Evolutionary conservation across 2,113 vertebrate species (phyloP), one percentile per base, ranked within the genome.

Genomic region (Pelobates fuscus): DNA sequence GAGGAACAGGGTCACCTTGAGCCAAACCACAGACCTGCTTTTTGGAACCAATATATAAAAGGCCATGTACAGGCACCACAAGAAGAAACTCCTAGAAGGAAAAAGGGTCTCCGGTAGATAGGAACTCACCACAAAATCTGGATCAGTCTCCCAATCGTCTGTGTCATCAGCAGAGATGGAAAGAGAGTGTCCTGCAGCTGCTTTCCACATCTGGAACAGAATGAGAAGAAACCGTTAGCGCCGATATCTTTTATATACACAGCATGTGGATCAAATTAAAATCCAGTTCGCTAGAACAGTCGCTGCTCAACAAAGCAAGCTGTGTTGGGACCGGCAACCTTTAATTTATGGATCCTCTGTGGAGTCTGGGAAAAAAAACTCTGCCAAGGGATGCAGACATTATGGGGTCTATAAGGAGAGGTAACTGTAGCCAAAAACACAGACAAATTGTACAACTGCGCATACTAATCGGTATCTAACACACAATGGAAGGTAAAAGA

Each of bases 71-170:
- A 18, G 44, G 10, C 44, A 49, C 17, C 3, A 1, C 12, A 49
- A 14, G 10, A 37, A 1, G 5, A 37, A 37, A 37, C 32, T 37
- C 32, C 32, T 37, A 37, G 32, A 37, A 15, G 15, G 32, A 46
- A 17, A 5, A 46, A 17, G 44, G 44, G 44, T 49, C 12, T 5
- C 15, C 44, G 4, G 17, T 5, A 15, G 12, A 15, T 4, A 49
- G 17, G 3, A 49, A 29, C 84, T 0, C 83, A 99, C 97, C 95
- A 95, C 97, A 72, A 99, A 99, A 79, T 99, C 96, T 0, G 97
- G 96, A 83, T 99, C 97, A 0, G 97, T 99, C 83, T 99, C 97
- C 97, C 97, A 99, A 88, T 98, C 96, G 1, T 98, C 97, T 32
- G 86, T 94, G 0, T 95, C 92, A 0, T 93, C 91, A 18, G 91